Evolutionary conservation across 64 coral and sea anemone species (phyloP).

Genomic region (Hydrozoanthus tunicans): DNA sequence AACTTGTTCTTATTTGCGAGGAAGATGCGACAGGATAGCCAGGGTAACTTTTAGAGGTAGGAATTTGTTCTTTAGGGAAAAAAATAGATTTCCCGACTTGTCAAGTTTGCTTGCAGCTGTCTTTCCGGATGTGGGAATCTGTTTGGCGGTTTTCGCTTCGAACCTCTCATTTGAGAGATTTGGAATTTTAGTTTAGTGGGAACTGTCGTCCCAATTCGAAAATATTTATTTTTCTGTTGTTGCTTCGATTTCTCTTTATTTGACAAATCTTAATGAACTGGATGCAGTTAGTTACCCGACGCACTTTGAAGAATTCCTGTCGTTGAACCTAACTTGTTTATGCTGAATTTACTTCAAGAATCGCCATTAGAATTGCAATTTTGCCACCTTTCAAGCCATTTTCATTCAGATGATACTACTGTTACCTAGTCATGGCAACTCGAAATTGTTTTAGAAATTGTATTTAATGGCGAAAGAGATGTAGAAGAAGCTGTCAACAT

Average conservation of each 20-base stretch:
- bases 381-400: slow-evolving; percentile 19
- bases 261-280: slow-evolving; percentile 32
- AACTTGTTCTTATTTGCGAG: slow-evolving; percentile 94
- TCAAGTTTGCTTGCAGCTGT: slow-evolving; percentile 30
- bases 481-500: neutral
- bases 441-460: neutral
- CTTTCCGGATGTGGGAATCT: slow-evolving; percentile 30
- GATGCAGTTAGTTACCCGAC: slow-evolving; percentile 28
- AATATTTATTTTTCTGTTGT: neutral
- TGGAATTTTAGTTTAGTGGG: neutral
- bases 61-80: slow-evolving; percentile 26
- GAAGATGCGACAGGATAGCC: slow-evolving; percentile 94
- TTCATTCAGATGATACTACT: neutral
- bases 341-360: slow-evolving; percentile 13
- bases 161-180: slow-evolving; percentile 13
- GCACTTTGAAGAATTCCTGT: slow-evolving; percentile 45
- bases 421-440: neutral
- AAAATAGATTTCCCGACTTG: slow-evolving; percentile 35
- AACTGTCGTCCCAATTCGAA: neutral
- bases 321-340: slow-evolving; percentile 18
- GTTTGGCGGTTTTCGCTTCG: slow-evolving; percentile 4
- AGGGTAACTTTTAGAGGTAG: slow-evolving; percentile 98
- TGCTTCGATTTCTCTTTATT: neutral
- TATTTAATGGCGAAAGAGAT: neutral
- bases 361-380: slow-evolving; percentile 28